These are phyloP conservation scores for Rhamnusium bicolor DNA, from an alignment of 2,888 invertebrate genomes.

Conservation along the genomic window DNA sequence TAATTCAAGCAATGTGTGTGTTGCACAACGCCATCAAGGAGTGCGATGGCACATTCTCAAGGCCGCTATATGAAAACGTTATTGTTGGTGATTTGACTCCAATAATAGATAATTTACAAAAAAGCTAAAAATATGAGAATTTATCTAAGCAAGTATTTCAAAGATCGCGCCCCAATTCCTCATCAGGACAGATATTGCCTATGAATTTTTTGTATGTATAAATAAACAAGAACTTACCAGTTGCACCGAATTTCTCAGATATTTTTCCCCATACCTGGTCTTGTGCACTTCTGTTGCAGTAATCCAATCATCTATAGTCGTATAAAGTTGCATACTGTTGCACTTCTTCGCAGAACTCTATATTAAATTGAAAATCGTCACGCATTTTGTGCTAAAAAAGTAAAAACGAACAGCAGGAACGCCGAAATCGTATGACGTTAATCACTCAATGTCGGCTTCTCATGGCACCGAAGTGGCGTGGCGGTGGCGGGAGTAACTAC, in stretches of 20 bases:
- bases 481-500: background rate
- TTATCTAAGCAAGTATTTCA: background rate
- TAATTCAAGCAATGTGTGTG: background rate
- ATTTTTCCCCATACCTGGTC: constrained; percentile 11
- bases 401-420: background rate
- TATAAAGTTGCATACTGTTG: constrained; percentile 9
- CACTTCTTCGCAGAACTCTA: constrained; percentile 5
- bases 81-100: background rate
- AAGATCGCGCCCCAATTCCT: background rate
- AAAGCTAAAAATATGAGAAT: background rate
- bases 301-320: constrained; percentile 4
- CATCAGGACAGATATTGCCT: background rate
- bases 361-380: constrained; percentile 5
- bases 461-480: constrained; percentile 1
- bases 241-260: background rate
- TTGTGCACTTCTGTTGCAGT: constrained; percentile 22
- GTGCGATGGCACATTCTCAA: background rate
- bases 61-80: background rate
- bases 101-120: background rate
- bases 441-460: background rate
- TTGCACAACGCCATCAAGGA: background rate
- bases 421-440: background rate
- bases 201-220: background rate
- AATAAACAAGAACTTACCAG: background rate
- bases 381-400: background rate